Conservation (phyloP, 35 echinoderm and acorn worm genomes). For the Ptychodera flava region DNA sequence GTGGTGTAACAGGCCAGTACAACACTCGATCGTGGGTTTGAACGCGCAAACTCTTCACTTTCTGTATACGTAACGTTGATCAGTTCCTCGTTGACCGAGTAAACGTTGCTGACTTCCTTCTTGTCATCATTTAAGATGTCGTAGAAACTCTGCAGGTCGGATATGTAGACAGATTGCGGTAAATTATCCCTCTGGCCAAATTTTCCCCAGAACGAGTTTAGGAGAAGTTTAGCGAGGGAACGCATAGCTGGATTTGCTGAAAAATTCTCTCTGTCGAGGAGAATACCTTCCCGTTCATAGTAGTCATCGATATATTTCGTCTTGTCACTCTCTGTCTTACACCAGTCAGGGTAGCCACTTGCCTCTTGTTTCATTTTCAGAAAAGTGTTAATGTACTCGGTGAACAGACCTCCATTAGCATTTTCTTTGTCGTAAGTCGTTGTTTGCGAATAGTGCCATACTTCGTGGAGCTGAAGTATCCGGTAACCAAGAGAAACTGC, state of each 20-base stretch:
- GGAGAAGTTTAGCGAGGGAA: slow-evolving; percentile 36
- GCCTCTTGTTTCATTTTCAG: slow-evolving; percentile 46
- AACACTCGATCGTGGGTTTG: slow-evolving; percentile 30
- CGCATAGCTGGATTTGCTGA: slow-evolving; percentile 47
- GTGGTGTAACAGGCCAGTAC: slow-evolving; percentile 69
- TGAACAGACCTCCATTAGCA: slow-evolving; percentile 43
- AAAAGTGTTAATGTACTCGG: slow-evolving; percentile 54
- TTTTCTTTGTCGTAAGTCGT: slow-evolving; percentile 25
- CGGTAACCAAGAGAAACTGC: slow-evolving; percentile 49
- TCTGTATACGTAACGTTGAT: background rate
- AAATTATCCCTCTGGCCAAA: slow-evolving; percentile 64
- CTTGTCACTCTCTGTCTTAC: slow-evolving; percentile 25
- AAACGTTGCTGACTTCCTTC: background rate
- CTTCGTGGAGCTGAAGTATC: slow-evolving; percentile 32
- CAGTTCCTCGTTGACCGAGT: background rate
- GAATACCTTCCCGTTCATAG: slow-evolving; percentile 44
- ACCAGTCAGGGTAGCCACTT: slow-evolving; percentile 53
- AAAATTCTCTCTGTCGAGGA: slow-evolving; percentile 25
- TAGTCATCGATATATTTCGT: slow-evolving; percentile 38
- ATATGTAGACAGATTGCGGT: slow-evolving; percentile 18
- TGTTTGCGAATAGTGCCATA: slow-evolving; percentile 66
- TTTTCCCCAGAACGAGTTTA: slow-evolving; percentile 67
- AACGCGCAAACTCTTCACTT: background rate
- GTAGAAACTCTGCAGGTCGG: slow-evolving; percentile 27
- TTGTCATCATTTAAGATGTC: background rate